Evolutionary conservation across 2,797 vertebrate species (phyloP).

Genomic region (Vireo griseus): DNA sequence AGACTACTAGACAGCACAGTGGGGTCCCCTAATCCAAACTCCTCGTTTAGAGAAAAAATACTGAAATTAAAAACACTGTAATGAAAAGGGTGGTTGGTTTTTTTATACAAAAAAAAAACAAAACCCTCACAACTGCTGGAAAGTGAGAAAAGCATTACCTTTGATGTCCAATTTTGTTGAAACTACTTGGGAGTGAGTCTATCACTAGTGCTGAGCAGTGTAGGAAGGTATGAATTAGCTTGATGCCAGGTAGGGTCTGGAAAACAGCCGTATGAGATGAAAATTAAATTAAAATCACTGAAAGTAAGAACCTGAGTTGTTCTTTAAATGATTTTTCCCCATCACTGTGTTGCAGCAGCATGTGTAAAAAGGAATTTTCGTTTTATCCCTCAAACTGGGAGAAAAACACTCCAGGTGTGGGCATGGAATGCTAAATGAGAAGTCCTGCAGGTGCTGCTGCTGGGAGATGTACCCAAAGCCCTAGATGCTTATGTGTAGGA

Average conservation of each 20-base stretch:
- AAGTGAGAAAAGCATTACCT: constrained; percentile 39
- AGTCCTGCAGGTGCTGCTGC: accelerated
- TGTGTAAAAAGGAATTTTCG: not conserved
- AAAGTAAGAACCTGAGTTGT: not conserved
- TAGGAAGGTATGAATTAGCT: not conserved
- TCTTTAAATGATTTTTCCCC: not conserved
- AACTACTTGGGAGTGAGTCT: not conserved
- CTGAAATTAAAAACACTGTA: constrained; percentile 7
- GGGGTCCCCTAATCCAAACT: not conserved
- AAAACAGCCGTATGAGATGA: not conserved
- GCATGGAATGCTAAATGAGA: not conserved
- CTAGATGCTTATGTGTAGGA: not conserved
- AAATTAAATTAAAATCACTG: not conserved
- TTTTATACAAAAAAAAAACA: not conserved
- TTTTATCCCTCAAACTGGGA: not conserved
- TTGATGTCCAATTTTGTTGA: constrained; percentile 6
- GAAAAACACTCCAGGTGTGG: not conserved
- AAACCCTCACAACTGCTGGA: not conserved
- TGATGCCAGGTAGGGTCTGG: not conserved
- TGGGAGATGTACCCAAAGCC: not conserved
- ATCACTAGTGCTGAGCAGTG: not conserved
- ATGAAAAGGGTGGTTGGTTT: not conserved
- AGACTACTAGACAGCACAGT: not conserved
- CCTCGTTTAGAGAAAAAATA: not conserved
- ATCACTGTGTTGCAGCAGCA: not conserved